Base-by-base conservation (phyloP, 2,888 invertebrate species). In the Acanthacorydalis orientalis region DNA sequence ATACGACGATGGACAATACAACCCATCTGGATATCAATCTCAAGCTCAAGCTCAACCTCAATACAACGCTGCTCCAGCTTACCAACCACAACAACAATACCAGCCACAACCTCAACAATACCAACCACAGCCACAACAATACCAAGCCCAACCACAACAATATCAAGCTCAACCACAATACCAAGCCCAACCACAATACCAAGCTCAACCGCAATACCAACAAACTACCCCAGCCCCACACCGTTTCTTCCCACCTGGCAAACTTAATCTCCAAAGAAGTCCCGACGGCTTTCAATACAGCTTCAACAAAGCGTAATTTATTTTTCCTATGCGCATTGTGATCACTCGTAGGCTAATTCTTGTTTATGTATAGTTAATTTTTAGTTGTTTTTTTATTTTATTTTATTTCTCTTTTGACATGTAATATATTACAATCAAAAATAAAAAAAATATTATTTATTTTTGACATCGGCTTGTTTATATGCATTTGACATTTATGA, bases 221-320 rank as follows among this genome's bases (percentile, higher is more conserved):
- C 63, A 69, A 49, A 76, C 78, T 48, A 86, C 86, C 47, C 81
- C 75, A 51, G 69, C 77, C 31, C 83, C 86, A 15, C 75, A 77
- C 58, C 75, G 81, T 57, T 86, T 85, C 70, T 83, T 81, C 63
- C 87, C 86, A 46, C 87, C 88, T 32, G 89, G 89, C 55, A 87
- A 88, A 66, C 75, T 89, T 58, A 82, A 80, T 56, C 72, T 90
- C 56, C 88, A 87, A 72, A 74, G 89, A 61, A 86, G 85, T 50
- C 88, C 88, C 38, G 89, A 89, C 60, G 89, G 89, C 59, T 89
- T 80, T 70, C 83, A 85, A 58, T 89, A 86, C 68, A 83, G 80
- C 54, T 87, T 87, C 73, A 83, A 81, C 69, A 83, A 78, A 63
- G 69, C 69, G 54, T 70, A 64, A 62, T 44, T 50, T 52, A 42